Evolutionary conservation across 2,888 invertebrate species (phyloP), one percentile per base, ranked within the genome.

Genomic region (Eugnorisma glareosa): DNA sequence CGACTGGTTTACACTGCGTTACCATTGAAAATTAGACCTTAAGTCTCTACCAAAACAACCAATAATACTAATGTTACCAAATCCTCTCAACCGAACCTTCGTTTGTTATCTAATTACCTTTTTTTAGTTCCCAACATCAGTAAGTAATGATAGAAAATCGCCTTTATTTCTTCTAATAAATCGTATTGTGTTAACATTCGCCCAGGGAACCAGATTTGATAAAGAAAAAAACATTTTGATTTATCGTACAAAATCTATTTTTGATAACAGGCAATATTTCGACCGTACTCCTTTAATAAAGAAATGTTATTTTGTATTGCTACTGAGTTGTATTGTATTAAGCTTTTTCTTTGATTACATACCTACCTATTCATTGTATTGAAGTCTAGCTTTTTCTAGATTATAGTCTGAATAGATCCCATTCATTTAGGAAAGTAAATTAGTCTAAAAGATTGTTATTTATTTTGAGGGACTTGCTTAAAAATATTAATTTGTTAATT

Each of bases 221-320:
- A 13, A 45, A 57, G 40, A 73, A 71, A 73, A 73, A 73, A 82
- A 28, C 54, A 35, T 61, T 57, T 69, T 78, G 82, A 75, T 75
- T 82, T 84, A 84, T 85, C 31, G 24, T 67, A 40, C n/a, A 45
- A 73, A 81, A 67, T 67, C 21, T 73, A 54, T 64, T 48, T 75
- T 77, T 75, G 82, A 59, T 85, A 59, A 54, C n/a, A 40, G 24
- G 21, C 35, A 35, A 48, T 69, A 69, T 61, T 67, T 73, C 37
- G 51, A 66, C 35, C 28, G 45, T 13, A 59, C 24, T 67, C 35
- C 28, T 37, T 80, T 68, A 51, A 51, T 82, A 66, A n/a, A 66
- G 66, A 76, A 67, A 77, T 40, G 40, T 61, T 66, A 59, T 77
- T 70, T 57, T 21, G 54, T 69, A 40, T 82, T 66, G 51, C 69